Base-by-base conservation (phyloP, 2,113 vertebrate species). In the Phoenicopterus ruber region DNA sequence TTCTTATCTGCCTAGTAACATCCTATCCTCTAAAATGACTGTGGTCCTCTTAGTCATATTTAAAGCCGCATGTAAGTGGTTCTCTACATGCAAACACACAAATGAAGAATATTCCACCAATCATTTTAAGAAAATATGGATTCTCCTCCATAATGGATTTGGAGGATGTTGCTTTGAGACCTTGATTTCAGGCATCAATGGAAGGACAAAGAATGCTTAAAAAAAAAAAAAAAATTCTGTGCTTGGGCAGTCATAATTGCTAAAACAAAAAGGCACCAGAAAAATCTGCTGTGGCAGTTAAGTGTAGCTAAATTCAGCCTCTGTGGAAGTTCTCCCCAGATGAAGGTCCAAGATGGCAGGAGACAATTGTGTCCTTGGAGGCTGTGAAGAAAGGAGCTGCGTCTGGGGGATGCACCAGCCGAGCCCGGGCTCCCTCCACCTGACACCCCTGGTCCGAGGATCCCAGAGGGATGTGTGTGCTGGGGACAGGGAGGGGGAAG, bases 1-100 rank as follows among this genome's bases (percentile, higher is more conserved):
- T 94, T 79, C 62, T 88, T 91, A 46, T 82, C 91, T 94, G 81
- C 67, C 76, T 73, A 11, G 62, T 90, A 95, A 90, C 84, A 77
- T 26, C 70, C 66, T 70, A 28, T 46, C 62, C 49, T 93, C 59
- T 88, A 78, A 82, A 93, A 94, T 44, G 59, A 58, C 44, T 34
- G 54, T 77, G 59, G 77, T 81, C 84, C 66, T 91, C 38, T 86
- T 70, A 88, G 79, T 50, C 55, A 7, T 77, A 81, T 77, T 77
- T 88, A 86, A 88, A 92, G 69, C 73, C 73, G 73, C 32, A 15
- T 21, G 8, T 69, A 89, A 94, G 31, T 57, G 73, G 28, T 46
- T 82, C 20, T 87, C n/a, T 91, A 31, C 29, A 87, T 61, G 77
- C 49, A 89, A 89, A 70, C 38, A 54, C 40, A 69, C 40, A 79